A percentile compares a stretch with the other conserved stretches of the same genome.
phyloP scores from a whole-genome alignment of 2,113 vertebrate species.

The Triplophysa tibetana region DNA sequence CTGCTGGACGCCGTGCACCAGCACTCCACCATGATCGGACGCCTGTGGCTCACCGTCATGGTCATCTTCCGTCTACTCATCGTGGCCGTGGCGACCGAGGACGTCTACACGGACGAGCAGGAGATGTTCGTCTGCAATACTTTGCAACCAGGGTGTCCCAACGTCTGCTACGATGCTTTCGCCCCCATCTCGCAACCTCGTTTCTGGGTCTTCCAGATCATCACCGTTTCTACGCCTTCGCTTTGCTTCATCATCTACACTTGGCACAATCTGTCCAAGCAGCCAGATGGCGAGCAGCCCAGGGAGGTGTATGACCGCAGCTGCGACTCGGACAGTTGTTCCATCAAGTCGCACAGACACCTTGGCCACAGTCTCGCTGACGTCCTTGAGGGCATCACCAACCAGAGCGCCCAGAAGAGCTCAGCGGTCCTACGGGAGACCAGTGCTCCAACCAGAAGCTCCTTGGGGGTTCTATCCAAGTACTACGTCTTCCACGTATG shows the following conservation, averaged over 20 bases:
- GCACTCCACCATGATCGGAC: constrained; percentile 79
- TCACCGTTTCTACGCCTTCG: constrained; percentile 75
- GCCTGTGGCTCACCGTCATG: constrained; percentile 79
- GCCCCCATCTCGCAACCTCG: constrained; percentile 77
- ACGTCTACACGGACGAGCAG: constrained; percentile 76
- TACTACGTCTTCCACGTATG: constrained; percentile 76
- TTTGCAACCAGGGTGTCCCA: constrained; percentile 74
- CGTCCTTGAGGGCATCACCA: constrained; percentile 60
- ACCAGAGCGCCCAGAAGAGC: constrained; percentile 65
- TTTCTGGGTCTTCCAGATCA: constrained; percentile 81
- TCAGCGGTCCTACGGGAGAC: constrained; percentile 31
- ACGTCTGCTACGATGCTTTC: constrained; percentile 76
- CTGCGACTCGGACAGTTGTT: constrained; percentile 75
- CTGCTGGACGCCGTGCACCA: constrained; percentile 79
- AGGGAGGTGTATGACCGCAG: constrained; percentile 54
- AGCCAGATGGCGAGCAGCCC: constrained; percentile 10
- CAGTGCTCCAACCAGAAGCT: not conserved
- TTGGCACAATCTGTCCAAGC: constrained; percentile 77
- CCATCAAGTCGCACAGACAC: constrained; percentile 69
- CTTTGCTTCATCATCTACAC: constrained; percentile 79
- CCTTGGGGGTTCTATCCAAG: constrained; percentile 72
- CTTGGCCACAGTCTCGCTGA: constrained; percentile 70
- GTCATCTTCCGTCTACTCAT: constrained; percentile 77
- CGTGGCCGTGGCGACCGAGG: constrained; percentile 75
- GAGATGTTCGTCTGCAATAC: constrained; percentile 80